Percentiles rank a stretch among this genome's conserved stretches.
Evolutionary conservation across 2,113 vertebrate species (phyloP).

Genomic region (Bubo scandiacus): DNA sequence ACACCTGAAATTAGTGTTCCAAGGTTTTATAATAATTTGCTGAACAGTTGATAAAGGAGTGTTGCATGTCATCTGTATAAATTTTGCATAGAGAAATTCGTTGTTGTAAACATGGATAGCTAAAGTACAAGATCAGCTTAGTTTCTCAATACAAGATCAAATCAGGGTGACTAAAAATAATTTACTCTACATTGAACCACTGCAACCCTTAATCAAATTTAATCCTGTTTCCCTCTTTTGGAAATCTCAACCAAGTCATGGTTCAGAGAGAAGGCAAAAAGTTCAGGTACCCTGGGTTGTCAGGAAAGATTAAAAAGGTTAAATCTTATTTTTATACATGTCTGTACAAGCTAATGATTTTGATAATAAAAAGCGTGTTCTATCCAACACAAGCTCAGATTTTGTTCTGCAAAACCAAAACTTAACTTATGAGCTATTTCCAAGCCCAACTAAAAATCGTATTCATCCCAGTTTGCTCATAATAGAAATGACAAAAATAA

Average conservation of each 20-base stretch:
- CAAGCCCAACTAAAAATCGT: conserved; percentile 13
- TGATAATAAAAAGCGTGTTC: not conserved
- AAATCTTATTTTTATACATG: not conserved
- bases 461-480: conserved; percentile 33
- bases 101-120: not conserved
- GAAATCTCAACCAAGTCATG: not conserved
- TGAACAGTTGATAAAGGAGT: not conserved
- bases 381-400: not conserved
- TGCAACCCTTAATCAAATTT: conserved; percentile 36
- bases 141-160: conserved; percentile 20
- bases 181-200: conserved; percentile 4
- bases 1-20: not conserved
- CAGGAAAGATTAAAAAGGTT: conserved; percentile 29
- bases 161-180: conserved; percentile 45
- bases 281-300: conserved; percentile 28
- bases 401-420: conserved; percentile 9
- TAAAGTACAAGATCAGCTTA: not conserved
- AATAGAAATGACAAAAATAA: conserved; percentile 55
- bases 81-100: not conserved
- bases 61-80: not conserved
- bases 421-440: conserved; percentile 2
- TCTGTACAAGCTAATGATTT: not conserved
- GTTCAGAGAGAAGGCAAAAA: conserved; percentile 43
- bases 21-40: conserved; percentile 11
- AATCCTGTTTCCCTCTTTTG: conserved; percentile 43